phyloP scores from a whole-genome alignment of 1,140 invertebrate species.

The Lepidotrigona ventralis region DNA sequence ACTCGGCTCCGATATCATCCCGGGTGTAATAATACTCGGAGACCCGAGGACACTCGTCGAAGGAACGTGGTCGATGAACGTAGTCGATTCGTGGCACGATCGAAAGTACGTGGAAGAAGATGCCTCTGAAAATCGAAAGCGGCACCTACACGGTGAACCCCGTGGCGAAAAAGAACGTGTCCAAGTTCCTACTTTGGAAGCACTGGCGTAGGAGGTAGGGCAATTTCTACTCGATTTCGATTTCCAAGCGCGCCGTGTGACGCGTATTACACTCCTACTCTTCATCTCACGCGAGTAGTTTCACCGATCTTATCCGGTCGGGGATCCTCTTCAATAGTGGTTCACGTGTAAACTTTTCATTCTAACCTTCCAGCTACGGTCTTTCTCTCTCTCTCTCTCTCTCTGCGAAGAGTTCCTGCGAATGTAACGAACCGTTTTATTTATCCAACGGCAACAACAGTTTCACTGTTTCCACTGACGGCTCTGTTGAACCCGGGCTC shows the following conservation, averaged over 20 bases:
- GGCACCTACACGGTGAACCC: slow-evolving; percentile 77
- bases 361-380: neutral
- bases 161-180: slow-evolving; percentile 70
- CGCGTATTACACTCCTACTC: neutral
- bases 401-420: neutral
- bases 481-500: neutral
- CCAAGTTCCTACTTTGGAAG: slow-evolving; percentile 77
- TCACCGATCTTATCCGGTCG: neutral
- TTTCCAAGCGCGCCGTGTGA: neutral
- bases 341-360: neutral
- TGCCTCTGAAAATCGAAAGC: slow-evolving; percentile 78
- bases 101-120: slow-evolving; percentile 59
- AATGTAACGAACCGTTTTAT: slow-evolving; percentile 12
- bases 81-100: slow-evolving; percentile 9
- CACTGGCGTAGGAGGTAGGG: slow-evolving; percentile 78
- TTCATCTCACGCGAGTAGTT: neutral
- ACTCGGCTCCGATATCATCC: slow-evolving; percentile 34
- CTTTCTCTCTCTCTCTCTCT: neutral
- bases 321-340: neutral
- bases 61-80: slow-evolving; percentile 13
- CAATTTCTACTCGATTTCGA: neutral
- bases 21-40: slow-evolving; percentile 13
- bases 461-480: slow-evolving; percentile 22
- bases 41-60: neutral
- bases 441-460: neutral